Percentiles rank a stretch among this genome's conserved stretches.
phyloP scores from a whole-genome alignment of 2,888 invertebrate genomes.

The Cephus pulcher region DNA sequence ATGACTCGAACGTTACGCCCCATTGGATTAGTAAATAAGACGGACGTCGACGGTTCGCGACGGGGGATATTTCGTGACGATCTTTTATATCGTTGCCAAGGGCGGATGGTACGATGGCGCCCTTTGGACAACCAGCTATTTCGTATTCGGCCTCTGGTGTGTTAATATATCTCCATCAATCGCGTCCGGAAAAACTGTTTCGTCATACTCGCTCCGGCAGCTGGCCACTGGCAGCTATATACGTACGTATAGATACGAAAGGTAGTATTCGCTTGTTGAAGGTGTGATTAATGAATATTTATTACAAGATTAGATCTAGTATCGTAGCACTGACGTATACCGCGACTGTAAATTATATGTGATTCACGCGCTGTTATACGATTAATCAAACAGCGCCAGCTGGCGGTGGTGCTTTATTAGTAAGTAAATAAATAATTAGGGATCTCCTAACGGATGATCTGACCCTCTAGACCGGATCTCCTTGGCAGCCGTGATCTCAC shows the following conservation, averaged over 20 bases:
- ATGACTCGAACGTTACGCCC: conserved; percentile 52
- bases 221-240: neutral
- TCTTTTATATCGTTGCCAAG: neutral
- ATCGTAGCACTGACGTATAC: neutral
- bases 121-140: neutral
- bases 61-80: neutral
- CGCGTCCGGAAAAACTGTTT: conserved; percentile 13
- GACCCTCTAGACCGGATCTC: neutral
- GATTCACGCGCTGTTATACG: neutral
- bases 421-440: neutral
- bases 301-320: conserved; percentile 13
- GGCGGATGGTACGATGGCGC: neutral
- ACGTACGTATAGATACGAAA: neutral
- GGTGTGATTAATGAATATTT: conserved; percentile 21
- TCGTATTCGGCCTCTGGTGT: neutral
- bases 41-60: neutral
- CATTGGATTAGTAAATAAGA: conserved; percentile 49
- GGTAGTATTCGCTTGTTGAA: conserved; percentile 12
- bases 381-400: neutral
- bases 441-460: neutral
- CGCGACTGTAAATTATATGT: neutral
- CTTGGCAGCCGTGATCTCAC: neutral
- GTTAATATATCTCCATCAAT: conserved; percentile 15
- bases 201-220: conserved; percentile 11
- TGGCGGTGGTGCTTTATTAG: neutral